Percentiles rank a stretch among this genome's conserved stretches.
Evolutionary conservation across 1,140 invertebrate species (phyloP).

Genomic region (Xylocopa sonorina): DNA sequence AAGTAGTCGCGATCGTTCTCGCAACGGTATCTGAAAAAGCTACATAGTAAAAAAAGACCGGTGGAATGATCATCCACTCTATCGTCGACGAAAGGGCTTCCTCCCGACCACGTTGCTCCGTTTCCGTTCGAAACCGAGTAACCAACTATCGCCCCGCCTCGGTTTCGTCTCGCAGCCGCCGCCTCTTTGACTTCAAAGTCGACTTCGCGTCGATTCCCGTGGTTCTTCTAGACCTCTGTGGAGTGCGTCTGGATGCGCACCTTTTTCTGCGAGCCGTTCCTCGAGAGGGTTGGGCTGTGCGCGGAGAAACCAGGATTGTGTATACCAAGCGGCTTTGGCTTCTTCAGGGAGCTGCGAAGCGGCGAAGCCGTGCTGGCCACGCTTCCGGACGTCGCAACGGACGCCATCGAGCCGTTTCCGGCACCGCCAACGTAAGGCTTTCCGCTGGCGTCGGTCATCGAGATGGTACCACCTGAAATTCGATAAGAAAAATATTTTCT

Average conservation of each 20-base stretch:
- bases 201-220: neutral
- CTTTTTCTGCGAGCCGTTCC: slow-evolving; percentile 93
- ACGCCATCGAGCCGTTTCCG: slow-evolving; percentile 89
- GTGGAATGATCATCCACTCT: too few relatives aligned
- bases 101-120: too few relatives aligned
- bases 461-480: slow-evolving; percentile 84
- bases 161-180: neutral
- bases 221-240: slow-evolving; percentile 87
- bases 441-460: slow-evolving; percentile 91
- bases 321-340: slow-evolving; percentile 90
- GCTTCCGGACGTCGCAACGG: slow-evolving; percentile 87
- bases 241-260: slow-evolving; percentile 94
- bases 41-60: too few relatives aligned
- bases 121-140: neutral
- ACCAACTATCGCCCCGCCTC: neutral
- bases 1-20: too few relatives aligned
- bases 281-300: slow-evolving; percentile 89
- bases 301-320: slow-evolving; percentile 92
- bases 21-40: too few relatives aligned
- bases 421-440: slow-evolving; percentile 88
- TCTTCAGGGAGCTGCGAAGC: slow-evolving; percentile 91
- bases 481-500: neutral
- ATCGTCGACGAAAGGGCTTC: too few relatives aligned
- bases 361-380: slow-evolving; percentile 86
- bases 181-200: neutral